Percentiles rank a stretch among this genome's conserved stretches.
phyloP scores from a whole-genome alignment of 1,140 invertebrate genomes.

The Melitaea cinxia region DNA sequence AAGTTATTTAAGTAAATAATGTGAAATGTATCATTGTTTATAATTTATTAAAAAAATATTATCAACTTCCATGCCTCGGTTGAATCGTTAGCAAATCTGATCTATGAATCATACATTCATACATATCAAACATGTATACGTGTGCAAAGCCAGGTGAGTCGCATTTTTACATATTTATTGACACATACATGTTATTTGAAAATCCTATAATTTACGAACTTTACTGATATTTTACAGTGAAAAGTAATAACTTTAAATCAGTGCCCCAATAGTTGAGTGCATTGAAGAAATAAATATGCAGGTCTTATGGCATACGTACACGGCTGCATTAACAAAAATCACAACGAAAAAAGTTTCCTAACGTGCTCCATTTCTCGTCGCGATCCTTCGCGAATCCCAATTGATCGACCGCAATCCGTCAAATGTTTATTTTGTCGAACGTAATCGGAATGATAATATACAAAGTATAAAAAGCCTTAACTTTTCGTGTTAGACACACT shows the following conservation, averaged over 20 bases:
- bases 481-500: constrained; percentile 62
- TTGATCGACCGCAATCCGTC: constrained; percentile 64
- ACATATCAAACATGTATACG: no score
- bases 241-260: neutral
- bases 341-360: constrained; percentile 66
- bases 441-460: constrained; percentile 74
- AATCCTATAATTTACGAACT: no score
- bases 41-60: no score
- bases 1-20: no score
- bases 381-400: constrained; percentile 70
- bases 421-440: constrained; percentile 68
- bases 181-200: no score
- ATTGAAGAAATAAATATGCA: constrained; percentile 30
- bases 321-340: constrained; percentile 50
- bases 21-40: no score
- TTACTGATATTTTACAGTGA: no score
- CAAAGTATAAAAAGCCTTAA: constrained; percentile 68
- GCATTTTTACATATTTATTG: no score
- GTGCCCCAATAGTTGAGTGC: neutral
- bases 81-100: no score
- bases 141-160: no score
- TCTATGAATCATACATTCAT: no score
- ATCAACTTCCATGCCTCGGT: no score
- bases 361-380: constrained; percentile 75
- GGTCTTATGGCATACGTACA: constrained; percentile 15